Base-by-base conservation (phyloP, 2,797 vertebrate genomes). In the Poecilia picta region DNA sequence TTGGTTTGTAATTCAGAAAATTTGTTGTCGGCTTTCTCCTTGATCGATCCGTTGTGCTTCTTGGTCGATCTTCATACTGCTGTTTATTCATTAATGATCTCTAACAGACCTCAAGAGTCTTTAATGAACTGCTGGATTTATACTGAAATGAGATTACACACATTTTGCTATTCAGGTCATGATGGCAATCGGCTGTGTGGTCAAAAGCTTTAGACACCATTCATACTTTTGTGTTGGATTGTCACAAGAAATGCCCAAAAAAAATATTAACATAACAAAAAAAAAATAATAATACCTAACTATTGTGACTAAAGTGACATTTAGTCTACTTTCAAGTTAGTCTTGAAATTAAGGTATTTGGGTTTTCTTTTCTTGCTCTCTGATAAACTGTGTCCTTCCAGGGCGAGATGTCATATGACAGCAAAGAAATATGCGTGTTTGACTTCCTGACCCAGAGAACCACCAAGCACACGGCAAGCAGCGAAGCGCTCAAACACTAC, bases 361-460 rank as follows among this genome's bases (percentile, higher is more conserved):
- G 1, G n/a, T 43, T n/a, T 59, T 31, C 31, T 8, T 20, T 76
- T 20, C 53, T 20, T 70, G 23, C 20, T 59, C 33, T 28, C 6
- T 7, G 82, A 71, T 53, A 25, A 73, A 25, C 45, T 77, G 49
- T 87, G 20, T 86, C 70, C 82, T 83, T 53, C 64, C 86, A 97
- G 97, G 97, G 97, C 39, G 97, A 97, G 89, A 91, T 97, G 64
- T 90, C 88, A 13, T 96, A 75, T 46, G 81, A 94, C 28, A 79
- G 89, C 1, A 10, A 83, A n/a, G 85, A 93, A 28, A 84, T 97
- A 8, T 75, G 41, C 0, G 95, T 97, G 81, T 96, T 95, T 77
- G 94, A 97, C 86, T 97, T 97, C 86, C 92, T 96, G 74, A 95
- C 95, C 25, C 89, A 92, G 80, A 94, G 41, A 73, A 78, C 84